Conservation (phyloP, 2,113 vertebrate genomes). For the Pantherophis guttatus region DNA sequence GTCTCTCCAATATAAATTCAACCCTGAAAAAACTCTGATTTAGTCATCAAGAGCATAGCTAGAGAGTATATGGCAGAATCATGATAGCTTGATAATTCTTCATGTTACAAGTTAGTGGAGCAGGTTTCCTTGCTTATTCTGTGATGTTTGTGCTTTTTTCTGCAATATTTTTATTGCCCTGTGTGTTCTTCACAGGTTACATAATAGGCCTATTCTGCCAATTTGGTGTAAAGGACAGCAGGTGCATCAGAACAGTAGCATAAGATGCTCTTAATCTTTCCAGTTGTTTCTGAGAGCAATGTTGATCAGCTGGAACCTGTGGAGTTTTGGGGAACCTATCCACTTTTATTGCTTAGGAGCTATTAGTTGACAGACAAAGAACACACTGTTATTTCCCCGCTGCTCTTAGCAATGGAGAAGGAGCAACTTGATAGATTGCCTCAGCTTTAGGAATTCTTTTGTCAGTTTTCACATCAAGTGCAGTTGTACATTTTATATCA, state of each 20-base stretch:
- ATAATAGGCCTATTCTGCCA: neutral
- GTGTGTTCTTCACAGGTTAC: neutral
- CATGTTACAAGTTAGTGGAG: neutral
- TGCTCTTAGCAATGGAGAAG: neutral
- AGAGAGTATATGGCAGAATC: constrained; percentile 4
- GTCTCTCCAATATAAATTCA: neutral
- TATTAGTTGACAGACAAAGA: neutral
- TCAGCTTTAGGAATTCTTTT: neutral
- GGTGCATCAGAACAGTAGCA: neutral
- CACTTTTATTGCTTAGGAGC: neutral
- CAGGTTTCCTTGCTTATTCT: neutral
- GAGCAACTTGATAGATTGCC: neutral
- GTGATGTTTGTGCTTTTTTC: neutral
- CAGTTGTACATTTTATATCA: neutral
- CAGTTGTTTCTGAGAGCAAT: neutral
- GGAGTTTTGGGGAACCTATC: neutral
- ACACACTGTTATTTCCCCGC: neutral
- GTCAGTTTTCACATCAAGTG: neutral
- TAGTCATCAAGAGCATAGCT: neutral
- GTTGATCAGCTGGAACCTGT: neutral
- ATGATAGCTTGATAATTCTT: neutral
- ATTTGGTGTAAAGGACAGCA: neutral
- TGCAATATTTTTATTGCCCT: neutral
- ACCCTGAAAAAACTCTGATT: neutral
- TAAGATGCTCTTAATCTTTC: neutral